These are phyloP conservation scores for Rhagologus leucostigma DNA, from an alignment of 2,113 vertebrate species.

Conservation along the genomic window DNA sequence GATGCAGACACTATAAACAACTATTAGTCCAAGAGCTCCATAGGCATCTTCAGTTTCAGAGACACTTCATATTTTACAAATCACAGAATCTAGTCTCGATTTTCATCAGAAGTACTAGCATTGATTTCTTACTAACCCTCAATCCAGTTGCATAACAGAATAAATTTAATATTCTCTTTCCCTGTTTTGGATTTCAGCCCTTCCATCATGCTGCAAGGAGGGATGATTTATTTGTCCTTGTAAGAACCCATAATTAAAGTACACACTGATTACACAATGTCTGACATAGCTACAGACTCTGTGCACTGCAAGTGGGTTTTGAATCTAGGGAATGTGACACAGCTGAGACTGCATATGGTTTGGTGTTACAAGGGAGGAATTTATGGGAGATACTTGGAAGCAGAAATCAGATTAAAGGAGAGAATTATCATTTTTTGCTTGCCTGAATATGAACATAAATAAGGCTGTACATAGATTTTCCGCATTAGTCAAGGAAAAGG, in stretches of 20 bases:
- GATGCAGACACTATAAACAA: not conserved
- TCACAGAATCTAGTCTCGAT: not conserved
- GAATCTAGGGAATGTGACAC: not conserved
- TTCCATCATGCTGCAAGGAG: not conserved
- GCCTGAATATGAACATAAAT: constrained; percentile 6
- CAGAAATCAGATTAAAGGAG: constrained; percentile 26
- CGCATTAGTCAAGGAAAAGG: not conserved
- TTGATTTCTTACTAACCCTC: not conserved
- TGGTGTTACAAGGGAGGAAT: constrained; percentile 25
- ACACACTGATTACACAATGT: constrained; percentile 19
- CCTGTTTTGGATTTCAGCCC: not conserved
- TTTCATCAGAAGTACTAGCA: not conserved
- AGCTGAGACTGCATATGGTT: constrained; percentile 26
- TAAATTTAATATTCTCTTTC: not conserved
- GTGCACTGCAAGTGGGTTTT: not conserved
- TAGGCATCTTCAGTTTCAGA: not conserved
- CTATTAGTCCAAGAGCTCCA: not conserved
- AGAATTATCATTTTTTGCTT: not conserved
- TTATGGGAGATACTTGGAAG: not conserved
- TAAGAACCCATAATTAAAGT: constrained; percentile 16
- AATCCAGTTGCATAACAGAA: not conserved
- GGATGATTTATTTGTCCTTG: constrained; percentile 6
- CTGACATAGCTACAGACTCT: not conserved
- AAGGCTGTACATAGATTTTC: not conserved
- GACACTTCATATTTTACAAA: not conserved